Conservation (phyloP, 2,797 vertebrate species). For the Selene dorsalis region DNA sequence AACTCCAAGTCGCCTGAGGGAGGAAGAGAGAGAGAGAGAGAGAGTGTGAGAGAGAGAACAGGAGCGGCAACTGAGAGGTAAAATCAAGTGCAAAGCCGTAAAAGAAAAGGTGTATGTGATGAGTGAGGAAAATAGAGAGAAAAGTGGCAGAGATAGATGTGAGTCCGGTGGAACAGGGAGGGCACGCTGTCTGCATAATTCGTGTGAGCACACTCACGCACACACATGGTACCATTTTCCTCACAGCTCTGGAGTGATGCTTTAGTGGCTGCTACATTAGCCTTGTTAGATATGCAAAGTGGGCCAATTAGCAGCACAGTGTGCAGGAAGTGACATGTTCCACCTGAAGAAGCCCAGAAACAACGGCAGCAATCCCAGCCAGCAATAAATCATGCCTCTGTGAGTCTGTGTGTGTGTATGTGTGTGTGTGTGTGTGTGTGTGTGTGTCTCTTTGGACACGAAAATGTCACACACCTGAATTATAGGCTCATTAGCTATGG, state of each 20-base stretch:
- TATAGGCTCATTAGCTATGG: slow-evolving; percentile 59
- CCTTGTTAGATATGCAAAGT: slow-evolving; percentile 82
- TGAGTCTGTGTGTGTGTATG: not conserved
- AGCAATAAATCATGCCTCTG: slow-evolving; percentile 66
- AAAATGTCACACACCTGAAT: slow-evolving; percentile 55
- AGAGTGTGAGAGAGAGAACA: slow-evolving; percentile 47
- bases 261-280: slow-evolving; percentile 76
- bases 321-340: slow-evolving; percentile 79
- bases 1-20: slow-evolving; percentile 59
- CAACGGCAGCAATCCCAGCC: slow-evolving; percentile 36
- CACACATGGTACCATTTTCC: slow-evolving; percentile 11
- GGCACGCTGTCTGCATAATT: slow-evolving; percentile 53
- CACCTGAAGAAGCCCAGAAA: slow-evolving; percentile 77
- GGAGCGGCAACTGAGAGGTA: slow-evolving; percentile 30
- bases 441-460: slow-evolving; percentile 33
- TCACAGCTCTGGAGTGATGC: slow-evolving; percentile 52
- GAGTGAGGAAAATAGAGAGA: slow-evolving; percentile 50
- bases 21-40: slow-evolving; percentile 33
- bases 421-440: not conserved
- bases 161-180: slow-evolving; percentile 27
- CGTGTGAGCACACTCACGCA: not conserved
- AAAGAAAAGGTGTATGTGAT: slow-evolving; percentile 59
- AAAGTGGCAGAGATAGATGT: slow-evolving; percentile 3
- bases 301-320: slow-evolving; percentile 77
- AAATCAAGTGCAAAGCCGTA: slow-evolving; percentile 37